Conservation (phyloP, 2,888 invertebrate genomes). For the Lagria hirta region DNA sequence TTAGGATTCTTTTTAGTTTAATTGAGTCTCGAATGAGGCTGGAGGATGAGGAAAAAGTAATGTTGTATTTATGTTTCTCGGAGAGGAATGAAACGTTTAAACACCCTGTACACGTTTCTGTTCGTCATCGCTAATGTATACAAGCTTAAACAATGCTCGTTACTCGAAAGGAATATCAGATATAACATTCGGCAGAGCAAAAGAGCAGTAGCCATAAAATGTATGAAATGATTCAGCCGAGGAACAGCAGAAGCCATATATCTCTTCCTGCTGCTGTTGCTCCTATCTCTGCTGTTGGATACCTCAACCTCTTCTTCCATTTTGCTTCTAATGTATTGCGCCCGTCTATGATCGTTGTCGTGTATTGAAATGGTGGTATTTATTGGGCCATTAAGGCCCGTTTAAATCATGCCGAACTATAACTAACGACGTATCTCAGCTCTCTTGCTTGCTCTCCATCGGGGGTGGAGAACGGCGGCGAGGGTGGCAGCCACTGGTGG, state of each 20-base stretch:
- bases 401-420: constrained; percentile 62
- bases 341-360: constrained; percentile 54
- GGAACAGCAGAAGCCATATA: constrained; percentile 36
- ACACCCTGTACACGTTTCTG: too few species aligned
- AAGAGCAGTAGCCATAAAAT: constrained; percentile 33
- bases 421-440: constrained; percentile 55
- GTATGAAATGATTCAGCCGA: constrained; percentile 45
- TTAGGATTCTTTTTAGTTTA: too few species aligned
- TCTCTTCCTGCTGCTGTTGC: constrained; percentile 41
- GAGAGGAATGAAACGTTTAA: too few species aligned
- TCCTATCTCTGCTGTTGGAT: constrained; percentile 27
- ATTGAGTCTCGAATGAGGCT: too few species aligned
- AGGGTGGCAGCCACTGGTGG: too few species aligned
- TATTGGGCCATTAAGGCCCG: constrained; percentile 64
- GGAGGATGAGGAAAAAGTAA: too few species aligned
- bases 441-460: constrained; percentile 11
- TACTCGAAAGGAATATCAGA: constrained; percentile 33
- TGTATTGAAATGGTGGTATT: constrained; percentile 63
- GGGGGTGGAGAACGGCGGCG: constrained; percentile 9
- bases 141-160: constrained; percentile 29
- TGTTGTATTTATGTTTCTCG: too few species aligned
- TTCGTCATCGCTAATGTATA: constrained; percentile 32
- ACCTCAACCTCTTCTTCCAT: constrained; percentile 41
- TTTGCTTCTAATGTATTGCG: constrained; percentile 51
- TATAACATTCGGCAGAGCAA: constrained; percentile 26